Conservation (phyloP, 2,113 vertebrate species). For the Bufo gargarizans region DNA sequence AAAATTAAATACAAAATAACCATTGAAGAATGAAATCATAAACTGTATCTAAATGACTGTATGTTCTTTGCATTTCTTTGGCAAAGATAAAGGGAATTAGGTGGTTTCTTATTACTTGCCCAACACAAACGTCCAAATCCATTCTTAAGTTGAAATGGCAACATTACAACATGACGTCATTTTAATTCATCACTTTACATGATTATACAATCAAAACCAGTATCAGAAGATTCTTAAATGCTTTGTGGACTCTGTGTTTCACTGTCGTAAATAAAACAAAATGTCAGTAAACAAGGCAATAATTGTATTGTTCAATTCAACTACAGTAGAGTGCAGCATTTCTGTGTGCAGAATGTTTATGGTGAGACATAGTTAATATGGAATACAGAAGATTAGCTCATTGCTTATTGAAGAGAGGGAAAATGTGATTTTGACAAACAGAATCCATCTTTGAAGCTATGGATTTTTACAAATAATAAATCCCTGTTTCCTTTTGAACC, state of each 20-base stretch:
- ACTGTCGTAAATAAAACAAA: slow-evolving; percentile 69
- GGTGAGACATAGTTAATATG: slow-evolving; percentile 63
- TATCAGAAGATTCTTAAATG: slow-evolving; percentile 61
- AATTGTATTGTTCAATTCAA: slow-evolving; percentile 65
- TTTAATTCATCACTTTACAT: slow-evolving; percentile 62
- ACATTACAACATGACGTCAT: slow-evolving; percentile 64
- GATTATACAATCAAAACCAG: slow-evolving; percentile 64
- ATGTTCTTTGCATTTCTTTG: slow-evolving; percentile 65
- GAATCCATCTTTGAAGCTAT: slow-evolving; percentile 65
- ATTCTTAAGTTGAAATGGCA: slow-evolving; percentile 61
- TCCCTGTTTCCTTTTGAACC: slow-evolving; percentile 67
- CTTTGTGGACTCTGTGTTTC: slow-evolving; percentile 69
- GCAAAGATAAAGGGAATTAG: slow-evolving; percentile 64
- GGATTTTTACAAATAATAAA: slow-evolving; percentile 63
- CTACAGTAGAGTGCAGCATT: slow-evolving; percentile 64
- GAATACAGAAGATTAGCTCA: slow-evolving; percentile 65
- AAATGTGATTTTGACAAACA: slow-evolving; percentile 62
- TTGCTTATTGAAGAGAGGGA: slow-evolving; percentile 62
- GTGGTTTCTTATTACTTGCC: slow-evolving; percentile 61
- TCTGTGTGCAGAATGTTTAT: slow-evolving; percentile 48
- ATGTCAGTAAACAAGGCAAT: slow-evolving; percentile 64
- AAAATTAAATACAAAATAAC: slow-evolving; percentile 62
- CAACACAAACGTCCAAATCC: slow-evolving; percentile 41
- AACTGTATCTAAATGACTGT: slow-evolving; percentile 66
- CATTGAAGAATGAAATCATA: slow-evolving; percentile 65